phyloP scores from a whole-genome alignment of 2,888 invertebrate genomes.

The Clivina fossor region DNA sequence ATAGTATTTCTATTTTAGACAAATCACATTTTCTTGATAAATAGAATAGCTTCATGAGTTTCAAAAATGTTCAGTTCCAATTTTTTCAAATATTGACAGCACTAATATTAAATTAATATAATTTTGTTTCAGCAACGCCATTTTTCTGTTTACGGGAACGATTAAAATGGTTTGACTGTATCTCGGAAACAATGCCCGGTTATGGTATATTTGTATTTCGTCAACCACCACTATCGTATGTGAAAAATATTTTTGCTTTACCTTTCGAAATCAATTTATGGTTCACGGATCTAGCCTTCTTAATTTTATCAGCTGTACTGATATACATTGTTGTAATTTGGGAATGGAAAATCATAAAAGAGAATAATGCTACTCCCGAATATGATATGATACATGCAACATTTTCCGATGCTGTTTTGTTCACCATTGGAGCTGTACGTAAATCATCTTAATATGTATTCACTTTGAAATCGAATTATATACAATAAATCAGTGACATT shows the following conservation, averaged over 20 bases:
- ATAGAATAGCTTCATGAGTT: too few species aligned
- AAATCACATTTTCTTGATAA: too few species aligned
- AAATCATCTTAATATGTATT: too few species aligned
- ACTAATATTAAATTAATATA: too few species aligned
- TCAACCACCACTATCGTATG: conserved; percentile 65
- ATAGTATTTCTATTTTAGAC: too few species aligned
- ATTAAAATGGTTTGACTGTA: conserved; percentile 58
- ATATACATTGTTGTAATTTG: conserved; percentile 4
- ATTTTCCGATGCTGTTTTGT: conserved; percentile 13
- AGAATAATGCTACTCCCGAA: background rate
- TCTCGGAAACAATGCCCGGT: conserved; percentile 63
- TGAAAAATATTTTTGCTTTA: conserved; percentile 64
- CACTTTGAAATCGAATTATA: too few species aligned
- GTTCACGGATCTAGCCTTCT: conserved; percentile 52
- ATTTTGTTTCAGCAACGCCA: conserved; percentile 55
- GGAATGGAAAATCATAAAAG: conserved; percentile 15
- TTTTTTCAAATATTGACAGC: too few species aligned
- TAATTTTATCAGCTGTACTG: background rate
- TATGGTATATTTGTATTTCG: conserved; percentile 64
- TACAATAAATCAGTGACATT: too few species aligned
- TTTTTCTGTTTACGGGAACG: conserved; percentile 61
- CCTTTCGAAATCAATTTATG: conserved; percentile 63
- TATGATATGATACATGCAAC: conserved; percentile 19
- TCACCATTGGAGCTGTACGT: conserved; percentile 24
- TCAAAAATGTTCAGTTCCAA: too few species aligned